Percentiles rank a stretch among this genome's conserved stretches.
phyloP scores from a whole-genome alignment of 2,888 invertebrate genomes.

The Myopa tessellatipennis region DNA sequence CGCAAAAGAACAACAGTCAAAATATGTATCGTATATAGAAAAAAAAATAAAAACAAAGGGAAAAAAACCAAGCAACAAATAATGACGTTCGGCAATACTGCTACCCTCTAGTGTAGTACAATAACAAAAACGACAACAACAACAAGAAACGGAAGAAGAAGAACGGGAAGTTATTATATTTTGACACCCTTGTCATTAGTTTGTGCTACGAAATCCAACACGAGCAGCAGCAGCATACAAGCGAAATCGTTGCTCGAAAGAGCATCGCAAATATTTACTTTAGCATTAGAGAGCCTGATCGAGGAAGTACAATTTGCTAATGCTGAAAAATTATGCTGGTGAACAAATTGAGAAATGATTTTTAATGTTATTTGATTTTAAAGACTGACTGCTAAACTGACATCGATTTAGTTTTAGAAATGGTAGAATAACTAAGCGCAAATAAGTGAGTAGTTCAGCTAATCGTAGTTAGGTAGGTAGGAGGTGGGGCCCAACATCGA shows the following conservation, averaged over 20 bases:
- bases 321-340: conserved; percentile 53
- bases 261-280: conserved; percentile 31
- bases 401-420: too few species aligned
- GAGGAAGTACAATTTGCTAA: conserved; percentile 38
- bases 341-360: conserved; percentile 34
- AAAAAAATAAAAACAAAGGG: background rate
- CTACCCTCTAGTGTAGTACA: conserved; percentile 34
- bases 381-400: background rate
- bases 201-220: background rate
- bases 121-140: conserved; percentile 22
- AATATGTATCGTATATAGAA: conserved; percentile 35
- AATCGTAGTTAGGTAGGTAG: too few species aligned
- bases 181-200: conserved; percentile 46
- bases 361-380: conserved; percentile 27
- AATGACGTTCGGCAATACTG: conserved; percentile 24
- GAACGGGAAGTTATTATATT: conserved; percentile 34
- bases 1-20: conserved; percentile 43
- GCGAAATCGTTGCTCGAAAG: background rate
- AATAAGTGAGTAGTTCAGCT: too few species aligned
- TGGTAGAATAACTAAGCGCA: too few species aligned
- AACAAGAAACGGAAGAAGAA: conserved; percentile 1
- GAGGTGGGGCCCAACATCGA: too few species aligned
- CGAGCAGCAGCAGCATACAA: background rate
- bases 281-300: background rate
- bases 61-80: background rate